Base-by-base conservation (phyloP, 2,797 vertebrate species). In the Austrolebias charrua region DNA sequence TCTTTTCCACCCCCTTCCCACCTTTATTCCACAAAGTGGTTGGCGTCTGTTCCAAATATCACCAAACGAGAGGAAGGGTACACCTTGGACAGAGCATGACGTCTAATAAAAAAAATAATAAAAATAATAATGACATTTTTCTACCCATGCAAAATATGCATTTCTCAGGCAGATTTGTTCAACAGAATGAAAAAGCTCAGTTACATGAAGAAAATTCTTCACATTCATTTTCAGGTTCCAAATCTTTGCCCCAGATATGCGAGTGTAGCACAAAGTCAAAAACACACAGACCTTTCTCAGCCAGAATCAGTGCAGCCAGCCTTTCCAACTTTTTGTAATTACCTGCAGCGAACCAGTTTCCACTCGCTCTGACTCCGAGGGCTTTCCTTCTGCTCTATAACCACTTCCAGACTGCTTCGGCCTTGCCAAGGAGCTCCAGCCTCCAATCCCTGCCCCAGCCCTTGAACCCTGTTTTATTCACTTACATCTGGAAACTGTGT, bases 311-410 rank as follows among this genome's bases (percentile, higher is more conserved):
- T 19, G 18, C 10, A 20, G 46, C 18, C 8, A 55, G 40, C 40
- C 42, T 16, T 43, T 55, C 38, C 9, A 16, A 7, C 19, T 43
- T 15, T 43, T 29, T 14, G 15, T 20, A 7, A 29, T 56, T 44
- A 11, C 7, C 7, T 43, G 6, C 24, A 28, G 20, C 29, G 24
- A 56, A 56, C 15, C 24, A 7, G 29, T 33, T 31, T n/a, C 20
- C 20, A 20, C 33, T 9, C 29, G 40, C 42, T 29, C 24, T 13
- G n/a, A 44, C 20, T 46, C 18, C 24, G 31, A 49, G 18, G 14
- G n/a, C 13, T 15, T 59, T 48, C 31, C 57, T 38, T 18, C 53
- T 48, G 57, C 45, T 48, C 57, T 18, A 38, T 20, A 33, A 47
- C 20, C 16, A 45, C 11, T 44, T 29, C 28, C 28, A 33, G 29